Evolutionary conservation across 2,797 vertebrate species (phyloP).

Genomic region (Cottoperca gobio): DNA sequence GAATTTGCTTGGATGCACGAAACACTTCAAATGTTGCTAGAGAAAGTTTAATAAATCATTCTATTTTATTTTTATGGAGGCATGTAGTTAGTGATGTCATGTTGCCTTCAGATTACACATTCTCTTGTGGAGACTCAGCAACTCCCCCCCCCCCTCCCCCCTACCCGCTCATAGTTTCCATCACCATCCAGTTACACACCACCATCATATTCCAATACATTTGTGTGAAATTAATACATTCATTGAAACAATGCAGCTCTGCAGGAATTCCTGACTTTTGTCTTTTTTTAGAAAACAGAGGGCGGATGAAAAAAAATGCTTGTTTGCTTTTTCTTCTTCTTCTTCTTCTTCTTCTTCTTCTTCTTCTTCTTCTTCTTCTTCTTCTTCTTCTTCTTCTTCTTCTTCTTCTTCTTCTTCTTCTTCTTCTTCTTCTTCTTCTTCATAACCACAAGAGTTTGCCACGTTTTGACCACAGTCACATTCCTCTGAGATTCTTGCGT

Average conservation of each 20-base stretch:
- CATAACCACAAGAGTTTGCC: slow-evolving; percentile 58
- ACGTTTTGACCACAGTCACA: slow-evolving; percentile 74
- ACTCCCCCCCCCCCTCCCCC: not conserved
- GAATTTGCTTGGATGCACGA: not conserved
- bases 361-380: too few species aligned
- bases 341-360: slow-evolving; percentile 38
- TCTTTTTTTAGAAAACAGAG: slow-evolving; percentile 64
- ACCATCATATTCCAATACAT: slow-evolving; percentile 52
- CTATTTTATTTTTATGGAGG: not conserved
- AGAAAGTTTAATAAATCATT: not conserved
- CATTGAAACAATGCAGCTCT: slow-evolving; percentile 47
- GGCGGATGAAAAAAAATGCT: slow-evolving; percentile 61
- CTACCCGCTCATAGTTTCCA: slow-evolving; percentile 74
- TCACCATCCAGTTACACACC: slow-evolving; percentile 47
- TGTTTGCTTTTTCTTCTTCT: slow-evolving; percentile 20
- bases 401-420: too few species aligned
- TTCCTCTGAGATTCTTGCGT: slow-evolving; percentile 68
- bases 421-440: slow-evolving; percentile 30
- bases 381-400: slow-evolving; percentile 33
- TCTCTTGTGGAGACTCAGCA: slow-evolving; percentile 56
- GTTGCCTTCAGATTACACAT: slow-evolving; percentile 53
- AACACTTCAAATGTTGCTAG: not conserved
- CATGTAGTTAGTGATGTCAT: slow-evolving; percentile 70
- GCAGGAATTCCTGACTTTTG: slow-evolving; percentile 56
- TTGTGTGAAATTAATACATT: slow-evolving; percentile 58